These are phyloP conservation scores for Pagrus major DNA, from an alignment of 2,113 vertebrate genomes.

Conservation along the genomic window DNA sequence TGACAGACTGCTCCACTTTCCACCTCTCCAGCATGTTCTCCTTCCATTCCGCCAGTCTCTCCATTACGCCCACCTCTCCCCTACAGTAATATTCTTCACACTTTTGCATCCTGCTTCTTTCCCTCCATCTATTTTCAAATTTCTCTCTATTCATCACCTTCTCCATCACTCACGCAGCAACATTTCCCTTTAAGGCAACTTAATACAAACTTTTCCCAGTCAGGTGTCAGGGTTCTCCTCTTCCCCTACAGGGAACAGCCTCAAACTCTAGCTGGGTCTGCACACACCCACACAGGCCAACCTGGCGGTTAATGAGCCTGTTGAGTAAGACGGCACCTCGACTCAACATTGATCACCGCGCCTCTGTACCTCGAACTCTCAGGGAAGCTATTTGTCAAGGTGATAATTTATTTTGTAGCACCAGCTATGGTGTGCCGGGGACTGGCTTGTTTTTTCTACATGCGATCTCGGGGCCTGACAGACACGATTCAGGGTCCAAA, in stretches of 20 bases:
- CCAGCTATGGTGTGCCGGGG: slow-evolving; percentile 56
- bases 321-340: slow-evolving; percentile 73
- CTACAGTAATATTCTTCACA: slow-evolving; percentile 34
- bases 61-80: slow-evolving; percentile 37
- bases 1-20: slow-evolving; percentile 35
- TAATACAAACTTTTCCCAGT: slow-evolving; percentile 47
- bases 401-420: slow-evolving; percentile 81
- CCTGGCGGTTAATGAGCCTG: slow-evolving; percentile 73
- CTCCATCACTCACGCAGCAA: slow-evolving; percentile 23
- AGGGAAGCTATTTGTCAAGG: slow-evolving; percentile 79
- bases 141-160: slow-evolving; percentile 36
- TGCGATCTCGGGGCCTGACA: slow-evolving; percentile 40
- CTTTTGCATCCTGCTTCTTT: slow-evolving; percentile 28
- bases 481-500: slow-evolving; percentile 58
- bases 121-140: slow-evolving; percentile 26
- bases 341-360: slow-evolving; percentile 79
- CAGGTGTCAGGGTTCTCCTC: slow-evolving; percentile 34
- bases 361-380: slow-evolving; percentile 67
- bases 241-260: slow-evolving; percentile 38
- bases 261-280: slow-evolving; percentile 41
- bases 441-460: slow-evolving; percentile 58
- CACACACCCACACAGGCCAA: slow-evolving; percentile 43
- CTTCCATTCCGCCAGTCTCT: slow-evolving; percentile 29
- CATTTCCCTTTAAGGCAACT: slow-evolving; percentile 29
- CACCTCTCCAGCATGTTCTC: slow-evolving; percentile 38